Evolutionary conservation across 2,888 invertebrate species (phyloP), one percentile per base, ranked within the genome.

Genomic region (Crematogaster levior): DNA sequence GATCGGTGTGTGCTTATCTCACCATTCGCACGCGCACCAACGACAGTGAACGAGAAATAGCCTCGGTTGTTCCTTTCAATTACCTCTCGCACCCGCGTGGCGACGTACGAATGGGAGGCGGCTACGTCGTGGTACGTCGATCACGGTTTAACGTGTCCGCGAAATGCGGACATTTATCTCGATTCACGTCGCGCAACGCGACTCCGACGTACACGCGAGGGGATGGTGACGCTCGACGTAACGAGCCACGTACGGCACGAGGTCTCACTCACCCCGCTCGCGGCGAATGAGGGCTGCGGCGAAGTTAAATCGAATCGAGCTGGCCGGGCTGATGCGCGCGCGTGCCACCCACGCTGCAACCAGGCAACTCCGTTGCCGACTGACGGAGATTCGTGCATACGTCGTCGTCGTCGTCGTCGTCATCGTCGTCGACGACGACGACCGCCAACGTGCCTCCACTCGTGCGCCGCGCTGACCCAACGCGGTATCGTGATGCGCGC

Each of bases 361-460:
- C 58, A 77, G 72, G 79, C 61, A 66, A 79, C 60, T 82, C 60
- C 66, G 79, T 79, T 65, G 79, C 58, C 72, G 84, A 84, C 84
- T 84, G 82, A 72, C 60, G 58, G 48, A 68, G 63, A 72, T 75
- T 65, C 77, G 82, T 82, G 82, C 63, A 70, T 53, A 75, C 77
- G 72, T 70, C 84, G 84, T 27, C 82, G 48, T 61, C 68, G 77
- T 1, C 46, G 37, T 30, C 58, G 60, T 9, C 53, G 43, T 60
- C 21, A 53, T 27, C 83, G 65, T 70, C 63, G 81, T 48, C 75
- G 63, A 24, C 74, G 65, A 21, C 70, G 66, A 43, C 48, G 75
- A 37, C 53, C 58, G 24, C 46, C 27, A 21, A 6, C 68, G 34
- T 68, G 18, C 48, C 48, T 40, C 48, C 21, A 46, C 65, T 66